These are phyloP conservation scores for Salvelinus namaycush DNA, from an alignment of 2,113 vertebrate genomes.

Conservation along the genomic window DNA sequence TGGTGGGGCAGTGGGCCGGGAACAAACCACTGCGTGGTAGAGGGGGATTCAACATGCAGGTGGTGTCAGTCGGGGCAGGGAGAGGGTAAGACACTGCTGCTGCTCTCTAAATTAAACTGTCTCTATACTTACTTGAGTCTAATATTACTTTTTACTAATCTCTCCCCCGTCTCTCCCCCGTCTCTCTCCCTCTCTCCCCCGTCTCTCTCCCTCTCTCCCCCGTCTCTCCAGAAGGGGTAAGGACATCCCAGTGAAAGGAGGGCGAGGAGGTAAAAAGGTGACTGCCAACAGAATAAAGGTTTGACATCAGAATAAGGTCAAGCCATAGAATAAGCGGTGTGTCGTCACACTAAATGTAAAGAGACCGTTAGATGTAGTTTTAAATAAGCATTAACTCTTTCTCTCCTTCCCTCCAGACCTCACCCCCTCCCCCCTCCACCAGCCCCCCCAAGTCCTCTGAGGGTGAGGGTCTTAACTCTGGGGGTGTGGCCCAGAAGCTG, in stretches of 20 bases:
- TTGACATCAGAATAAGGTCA: background rate
- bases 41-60: constrained; percentile 88
- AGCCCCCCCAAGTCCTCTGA: constrained; percentile 78
- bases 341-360: no score
- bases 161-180: background rate
- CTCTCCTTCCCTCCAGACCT: constrained; percentile 39
- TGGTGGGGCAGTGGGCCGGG: constrained; percentile 92
- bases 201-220: background rate
- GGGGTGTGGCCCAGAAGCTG: constrained; percentile 75
- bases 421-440: constrained; percentile 71
- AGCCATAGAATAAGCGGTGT: no score
- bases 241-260: background rate
- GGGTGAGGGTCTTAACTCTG: constrained; percentile 65
- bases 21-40: constrained; percentile 84
- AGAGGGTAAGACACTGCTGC: constrained; percentile 78
- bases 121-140: background rate
- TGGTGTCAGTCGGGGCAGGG: constrained; percentile 88
- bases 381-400: background rate
- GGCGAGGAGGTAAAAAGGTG: background rate
- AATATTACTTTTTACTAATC: background rate
- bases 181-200: background rate
- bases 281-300: background rate
- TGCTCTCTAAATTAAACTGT: no score
- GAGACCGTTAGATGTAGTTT: no score
- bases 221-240: background rate